These are phyloP conservation scores for Lithophane semibrunnea DNA, from an alignment of 2,888 invertebrate species.

Conservation along the genomic window DNA sequence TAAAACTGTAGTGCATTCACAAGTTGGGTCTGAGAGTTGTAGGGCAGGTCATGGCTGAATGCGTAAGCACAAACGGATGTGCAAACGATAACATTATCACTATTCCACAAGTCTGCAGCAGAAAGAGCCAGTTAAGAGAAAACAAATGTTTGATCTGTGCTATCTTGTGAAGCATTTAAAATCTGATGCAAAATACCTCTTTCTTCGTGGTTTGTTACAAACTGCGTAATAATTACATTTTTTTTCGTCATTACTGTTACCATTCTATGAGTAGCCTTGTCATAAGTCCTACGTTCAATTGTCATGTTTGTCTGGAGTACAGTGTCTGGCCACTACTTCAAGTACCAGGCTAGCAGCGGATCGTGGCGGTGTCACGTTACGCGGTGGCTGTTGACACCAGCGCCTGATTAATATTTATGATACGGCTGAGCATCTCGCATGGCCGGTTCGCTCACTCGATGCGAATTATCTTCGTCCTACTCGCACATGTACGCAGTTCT, in stretches of 20 bases:
- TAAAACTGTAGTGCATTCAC: conserved; percentile 79
- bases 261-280: conserved; percentile 61
- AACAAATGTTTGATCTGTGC: conserved; percentile 68
- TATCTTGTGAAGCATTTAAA: conserved; percentile 52
- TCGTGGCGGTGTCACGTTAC: conserved; percentile 89
- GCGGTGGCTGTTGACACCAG: conserved; percentile 91
- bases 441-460: conserved; percentile 88
- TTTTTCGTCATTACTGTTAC: conserved; percentile 31
- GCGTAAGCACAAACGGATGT: conserved; percentile 88
- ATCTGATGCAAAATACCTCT: conserved; percentile 15
- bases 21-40: conserved; percentile 81
- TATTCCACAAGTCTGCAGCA: conserved; percentile 71
- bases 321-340: conserved; percentile 79
- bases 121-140: conserved; percentile 66
- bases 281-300: conserved; percentile 66
- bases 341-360: conserved; percentile 88
- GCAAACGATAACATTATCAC: conserved; percentile 85
- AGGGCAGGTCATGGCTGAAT: conserved; percentile 89
- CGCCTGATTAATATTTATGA: conserved; percentile 91
- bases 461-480: conserved; percentile 86
- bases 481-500: conserved; percentile 75
- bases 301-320: conserved; percentile 73
- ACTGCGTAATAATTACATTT: conserved; percentile 24
- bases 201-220: conserved; percentile 8
- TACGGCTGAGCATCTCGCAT: conserved; percentile 90